phyloP scores from a whole-genome alignment of 2,888 invertebrate species.

The Tuta absoluta region DNA sequence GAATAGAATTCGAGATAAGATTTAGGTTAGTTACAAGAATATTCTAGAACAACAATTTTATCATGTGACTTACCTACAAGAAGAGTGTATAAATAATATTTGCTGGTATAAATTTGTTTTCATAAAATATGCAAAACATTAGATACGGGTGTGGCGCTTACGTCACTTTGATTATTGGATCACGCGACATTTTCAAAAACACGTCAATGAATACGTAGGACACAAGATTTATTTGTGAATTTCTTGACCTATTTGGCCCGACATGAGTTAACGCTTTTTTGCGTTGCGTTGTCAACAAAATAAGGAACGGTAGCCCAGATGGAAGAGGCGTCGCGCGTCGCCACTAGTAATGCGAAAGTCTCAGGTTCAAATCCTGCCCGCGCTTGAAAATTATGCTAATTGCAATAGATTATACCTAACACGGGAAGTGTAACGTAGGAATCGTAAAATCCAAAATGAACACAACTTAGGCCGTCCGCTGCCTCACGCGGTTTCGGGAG shows the following conservation, averaged over 20 bases:
- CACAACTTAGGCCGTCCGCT: no score
- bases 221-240: not conserved
- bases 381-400: no score
- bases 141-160: conserved; percentile 14
- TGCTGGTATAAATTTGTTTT: not conserved
- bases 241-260: not conserved
- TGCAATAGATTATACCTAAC: no score
- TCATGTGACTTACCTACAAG: not conserved
- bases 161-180: not conserved
- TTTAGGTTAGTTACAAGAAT: not conserved
- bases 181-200: not conserved
- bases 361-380: no score
- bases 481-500: no score
- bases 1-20: not conserved
- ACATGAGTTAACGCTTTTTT: no score
- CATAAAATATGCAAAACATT: not conserved
- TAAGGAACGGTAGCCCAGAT: no score
- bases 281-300: no score
- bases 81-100: not conserved
- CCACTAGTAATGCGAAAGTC: no score
- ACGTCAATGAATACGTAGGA: not conserved
- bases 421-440: no score
- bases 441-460: no score
- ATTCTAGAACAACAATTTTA: not conserved
- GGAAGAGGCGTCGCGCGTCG: no score